phyloP scores from a whole-genome alignment of 1,140 invertebrate species.

The Pseudachorutes palmiensis region DNA sequence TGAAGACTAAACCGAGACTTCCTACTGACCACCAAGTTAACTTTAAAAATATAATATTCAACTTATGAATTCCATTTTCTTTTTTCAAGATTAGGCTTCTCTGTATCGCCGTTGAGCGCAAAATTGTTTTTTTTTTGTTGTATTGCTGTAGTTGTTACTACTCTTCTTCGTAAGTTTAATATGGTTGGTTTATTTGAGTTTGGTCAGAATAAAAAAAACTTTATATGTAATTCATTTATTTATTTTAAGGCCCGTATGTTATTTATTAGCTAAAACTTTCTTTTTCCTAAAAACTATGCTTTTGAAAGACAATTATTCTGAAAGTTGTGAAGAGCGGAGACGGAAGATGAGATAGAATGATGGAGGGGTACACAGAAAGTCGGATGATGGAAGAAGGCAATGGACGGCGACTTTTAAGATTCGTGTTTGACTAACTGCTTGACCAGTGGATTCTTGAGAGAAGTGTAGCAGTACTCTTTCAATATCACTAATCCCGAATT shows the following conservation, averaged over 20 bases:
- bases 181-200: neutral
- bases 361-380: neutral
- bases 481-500: neutral
- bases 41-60: neutral
- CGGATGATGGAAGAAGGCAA: neutral
- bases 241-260: no score
- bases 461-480: no score
- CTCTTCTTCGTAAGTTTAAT: slow-evolving; percentile 5
- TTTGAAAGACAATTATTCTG: neutral
- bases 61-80: slow-evolving; percentile 4
- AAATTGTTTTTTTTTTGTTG: neutral
- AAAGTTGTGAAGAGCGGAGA: no score
- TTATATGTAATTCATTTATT: neutral
- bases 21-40: slow-evolving; percentile 4
- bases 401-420: neutral
- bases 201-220: slow-evolving; percentile 8
- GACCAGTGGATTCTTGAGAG: no score
- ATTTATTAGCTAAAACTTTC: no score
- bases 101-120: slow-evolving; percentile 2
- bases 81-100: slow-evolving; percentile 3
- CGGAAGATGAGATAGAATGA: no score
- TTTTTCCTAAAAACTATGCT: no score
- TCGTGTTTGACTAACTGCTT: no score
- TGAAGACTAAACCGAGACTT: slow-evolving; percentile 4
- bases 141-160: neutral